These are phyloP conservation scores for Lamproptera curius DNA, from an alignment of 2,888 invertebrate genomes.

Conservation along the genomic window DNA sequence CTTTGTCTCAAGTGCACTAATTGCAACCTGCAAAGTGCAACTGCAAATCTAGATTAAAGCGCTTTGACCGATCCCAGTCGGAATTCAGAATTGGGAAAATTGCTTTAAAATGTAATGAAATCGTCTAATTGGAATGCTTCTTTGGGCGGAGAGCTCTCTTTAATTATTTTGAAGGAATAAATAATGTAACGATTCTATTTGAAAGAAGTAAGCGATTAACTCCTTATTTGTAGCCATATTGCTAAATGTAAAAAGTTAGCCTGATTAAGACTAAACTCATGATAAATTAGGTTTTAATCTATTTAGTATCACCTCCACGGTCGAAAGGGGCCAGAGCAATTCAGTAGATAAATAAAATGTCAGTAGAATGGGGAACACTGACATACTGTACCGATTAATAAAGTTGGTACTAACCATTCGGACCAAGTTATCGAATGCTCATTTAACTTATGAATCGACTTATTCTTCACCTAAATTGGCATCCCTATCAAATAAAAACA, in stretches of 20 bases:
- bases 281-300: neutral
- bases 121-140: neutral
- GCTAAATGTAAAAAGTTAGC: neutral
- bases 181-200: neutral
- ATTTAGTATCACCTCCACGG: too few species aligned
- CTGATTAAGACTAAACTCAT: neutral
- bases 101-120: too few species aligned
- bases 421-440: too few species aligned
- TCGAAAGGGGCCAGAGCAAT: too few species aligned
- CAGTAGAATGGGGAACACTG: neutral
- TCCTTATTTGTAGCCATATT: too few species aligned
- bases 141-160: too few species aligned
- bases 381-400: neutral
- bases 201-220: neutral
- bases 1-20: slow-evolving; percentile 55
- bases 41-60: slow-evolving; percentile 58
- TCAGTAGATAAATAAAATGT: too few species aligned
- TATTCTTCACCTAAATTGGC: too few species aligned
- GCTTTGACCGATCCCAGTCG: slow-evolving; percentile 29
- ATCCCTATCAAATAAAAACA: too few species aligned
- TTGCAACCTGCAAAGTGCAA: slow-evolving; percentile 53
- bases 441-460: too few species aligned
- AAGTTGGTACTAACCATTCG: too few species aligned
- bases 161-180: too few species aligned
- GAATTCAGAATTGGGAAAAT: neutral